Evolutionary conservation across 2,888 invertebrate genomes (phyloP), one percentile per base, ranked within the genome.

Genomic region (Lochmaea crataegi): DNA sequence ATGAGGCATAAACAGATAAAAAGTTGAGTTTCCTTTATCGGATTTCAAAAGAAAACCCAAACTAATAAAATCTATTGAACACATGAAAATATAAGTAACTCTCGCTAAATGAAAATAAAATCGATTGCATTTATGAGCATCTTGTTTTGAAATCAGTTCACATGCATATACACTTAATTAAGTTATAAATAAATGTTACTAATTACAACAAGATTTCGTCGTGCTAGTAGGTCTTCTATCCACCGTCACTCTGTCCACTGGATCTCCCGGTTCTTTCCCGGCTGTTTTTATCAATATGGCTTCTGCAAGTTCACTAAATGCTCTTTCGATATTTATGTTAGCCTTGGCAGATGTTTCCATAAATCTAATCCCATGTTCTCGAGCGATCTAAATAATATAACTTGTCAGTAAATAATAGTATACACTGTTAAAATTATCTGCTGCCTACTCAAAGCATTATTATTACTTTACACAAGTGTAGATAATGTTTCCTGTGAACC

Each of bases 261-360:
- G 92, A 86, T 95, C 95, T 51, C 93, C 92, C 78, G 93, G 92
- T 86, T 95, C 95, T 75, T 93, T 91, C 16, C 93, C 93, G 72
- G 95, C 91, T 77, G 94, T 94, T 90, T 97, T 98, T 88, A 83
- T 97, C 90, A 81, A 68, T 66, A 88, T 98, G 96, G 83, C 97
- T 96, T 90, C 96, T 95, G 68, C 98, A 96, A 86, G 98, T 89
- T 89, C 97, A 96, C 84, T 94, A 94, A 98, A 98, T 74, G 98
- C 97, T 85, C 93, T 92, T 86, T 98, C 98, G 84, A 98, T 97
- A 89, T 98, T 98, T 84, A 97, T 95, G 88, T 97, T 96, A 72
- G 96, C 94, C 89, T 98, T 98, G 76, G 98, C 98, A 77, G 97
- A 97, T 73, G 98, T 98, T 90, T 98, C 98, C 94, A 98, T 95